Percentiles rank a stretch among this genome's conserved stretches.
Evolutionary conservation across 92 coral and sea anemone genomes (phyloP).

Genomic region (Epizoanthus scotinus): DNA sequence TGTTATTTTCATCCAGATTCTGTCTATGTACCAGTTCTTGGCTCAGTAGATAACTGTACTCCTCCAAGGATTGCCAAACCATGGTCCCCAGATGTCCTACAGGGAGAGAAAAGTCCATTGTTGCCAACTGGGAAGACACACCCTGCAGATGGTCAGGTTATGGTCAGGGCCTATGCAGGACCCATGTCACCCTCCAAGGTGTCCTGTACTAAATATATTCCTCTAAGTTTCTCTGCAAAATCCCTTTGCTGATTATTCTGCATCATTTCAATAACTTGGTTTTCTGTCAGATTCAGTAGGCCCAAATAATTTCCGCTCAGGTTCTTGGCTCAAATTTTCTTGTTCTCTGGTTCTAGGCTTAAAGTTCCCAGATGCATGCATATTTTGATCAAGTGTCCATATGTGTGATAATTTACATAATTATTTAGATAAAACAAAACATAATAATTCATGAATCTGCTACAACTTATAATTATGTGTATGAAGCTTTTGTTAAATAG

Average conservation of each 20-base stretch:
- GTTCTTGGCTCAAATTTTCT: too few species aligned
- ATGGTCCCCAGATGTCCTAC: slow-evolving; percentile 80
- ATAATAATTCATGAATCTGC: too few species aligned
- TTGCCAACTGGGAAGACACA: slow-evolving; percentile 43
- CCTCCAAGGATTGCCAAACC: slow-evolving; percentile 82
- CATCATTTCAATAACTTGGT: too few species aligned
- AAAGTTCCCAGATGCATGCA: too few species aligned
- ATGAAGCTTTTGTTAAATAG: too few species aligned
- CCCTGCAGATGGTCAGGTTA: slow-evolving; percentile 69
- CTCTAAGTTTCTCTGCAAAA: neutral
- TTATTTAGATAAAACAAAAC: too few species aligned
- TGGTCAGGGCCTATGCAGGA: slow-evolving; percentile 91
- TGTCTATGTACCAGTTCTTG: slow-evolving; percentile 85
- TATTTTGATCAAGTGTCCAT: too few species aligned
- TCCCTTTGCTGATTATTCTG: neutral
- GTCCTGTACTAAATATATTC: neutral
- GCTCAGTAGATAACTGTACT: slow-evolving; percentile 78
- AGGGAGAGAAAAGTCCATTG: slow-evolving; percentile 28
- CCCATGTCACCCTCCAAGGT: slow-evolving; percentile 99
- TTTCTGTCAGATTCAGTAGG: too few species aligned
- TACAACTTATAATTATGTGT: too few species aligned
- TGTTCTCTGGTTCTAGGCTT: too few species aligned
- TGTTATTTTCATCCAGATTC: slow-evolving; percentile 53
- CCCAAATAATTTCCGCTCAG: too few species aligned
- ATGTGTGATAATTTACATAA: too few species aligned